A percentile compares a stretch with the other conserved stretches of the same genome.
Conservation (phyloP, 1,140 invertebrate genomes). For the Leptopilina boulardi region DNA sequence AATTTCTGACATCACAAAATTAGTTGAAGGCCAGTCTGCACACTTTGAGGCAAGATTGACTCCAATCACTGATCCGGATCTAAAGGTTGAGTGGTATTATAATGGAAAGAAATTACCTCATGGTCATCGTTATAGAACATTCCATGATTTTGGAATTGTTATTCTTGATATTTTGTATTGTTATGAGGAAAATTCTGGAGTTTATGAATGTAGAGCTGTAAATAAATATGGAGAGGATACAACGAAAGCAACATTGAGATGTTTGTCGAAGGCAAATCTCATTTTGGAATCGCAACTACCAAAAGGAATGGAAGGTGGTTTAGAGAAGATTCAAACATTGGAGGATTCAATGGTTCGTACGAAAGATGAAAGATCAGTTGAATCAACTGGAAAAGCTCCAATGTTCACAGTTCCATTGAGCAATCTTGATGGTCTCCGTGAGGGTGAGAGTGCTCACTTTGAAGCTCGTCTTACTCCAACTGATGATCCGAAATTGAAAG, state of each 20-base stretch:
- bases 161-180: slow-evolving; percentile 97
- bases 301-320: slow-evolving; percentile 93
- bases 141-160: slow-evolving; percentile 98
- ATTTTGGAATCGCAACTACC: slow-evolving; percentile 97
- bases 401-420: slow-evolving; percentile 93
- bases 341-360: slow-evolving; percentile 90
- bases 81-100: slow-evolving; percentile 96
- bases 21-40: slow-evolving; percentile 94
- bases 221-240: slow-evolving; percentile 94
- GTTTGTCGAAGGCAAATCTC: slow-evolving; percentile 92
- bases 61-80: slow-evolving; percentile 93
- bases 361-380: slow-evolving; percentile 82
- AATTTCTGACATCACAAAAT: slow-evolving; percentile 86
- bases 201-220: slow-evolving; percentile 93
- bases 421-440: slow-evolving; percentile 89
- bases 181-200: slow-evolving; percentile 97
- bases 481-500: slow-evolving; percentile 95
- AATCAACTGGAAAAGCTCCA: slow-evolving; percentile 88
- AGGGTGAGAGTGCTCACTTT: slow-evolving; percentile 96
- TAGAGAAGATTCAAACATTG: slow-evolving; percentile 93
- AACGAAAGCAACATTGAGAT: slow-evolving; percentile 90
- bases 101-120: slow-evolving; percentile 94
- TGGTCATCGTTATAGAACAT: slow-evolving; percentile 95
- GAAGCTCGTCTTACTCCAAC: slow-evolving; percentile 94
- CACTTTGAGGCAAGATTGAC: slow-evolving; percentile 95